Base-by-base conservation (phyloP, 2,797 vertebrate species). In the Linurgus olivaceus region DNA sequence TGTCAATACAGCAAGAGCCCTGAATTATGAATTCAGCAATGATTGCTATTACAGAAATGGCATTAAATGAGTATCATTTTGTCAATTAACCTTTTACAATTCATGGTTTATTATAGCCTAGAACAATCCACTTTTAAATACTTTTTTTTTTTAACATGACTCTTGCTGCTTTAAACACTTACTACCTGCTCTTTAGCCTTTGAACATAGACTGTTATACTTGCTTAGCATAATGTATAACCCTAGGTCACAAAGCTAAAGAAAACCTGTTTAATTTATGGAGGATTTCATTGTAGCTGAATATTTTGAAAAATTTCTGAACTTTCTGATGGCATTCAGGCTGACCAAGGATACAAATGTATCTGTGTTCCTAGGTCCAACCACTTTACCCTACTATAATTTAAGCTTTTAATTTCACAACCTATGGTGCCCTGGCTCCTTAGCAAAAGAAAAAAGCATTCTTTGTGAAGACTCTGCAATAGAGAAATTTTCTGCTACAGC, bases 31-130 rank as follows among this genome's bases (percentile, higher is more conserved):
- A 97, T 96, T 90, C 88, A 70, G 89, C 81, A 58, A 74, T 78
- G 92, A 95, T 93, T 93, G 89, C 95, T 91, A 31, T 65, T 90
- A 66, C 93, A 83, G 40, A 92, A 92, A 94, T 91, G 82, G 94
- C 6, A 1, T 90, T 94, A 96, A 96, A 97, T 31, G 91, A 97
- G 97, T 96, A 98, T 96, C 95, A 96, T 97, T 98, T 98, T 96
- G 95, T 97, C 98, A 98, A 97, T 98, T 98, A 98, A 97, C 97
- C 97, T 98, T 97, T 95, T 90, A 92, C 93, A 94, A 92, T 96
- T 97, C 93, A 67, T 83, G 77, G 96, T 96, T 97, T 96, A 97
- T 97, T 96, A 97, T 86, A 94, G 88, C 94, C 82, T 88, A 44
- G 81, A 97, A 96, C 92, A 97, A 96, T 96, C 91, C 89, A 92